Percentiles rank a stretch among this genome's conserved stretches.
phyloP scores from a whole-genome alignment of 2,888 invertebrate species.

The Cantharis rustica region DNA sequence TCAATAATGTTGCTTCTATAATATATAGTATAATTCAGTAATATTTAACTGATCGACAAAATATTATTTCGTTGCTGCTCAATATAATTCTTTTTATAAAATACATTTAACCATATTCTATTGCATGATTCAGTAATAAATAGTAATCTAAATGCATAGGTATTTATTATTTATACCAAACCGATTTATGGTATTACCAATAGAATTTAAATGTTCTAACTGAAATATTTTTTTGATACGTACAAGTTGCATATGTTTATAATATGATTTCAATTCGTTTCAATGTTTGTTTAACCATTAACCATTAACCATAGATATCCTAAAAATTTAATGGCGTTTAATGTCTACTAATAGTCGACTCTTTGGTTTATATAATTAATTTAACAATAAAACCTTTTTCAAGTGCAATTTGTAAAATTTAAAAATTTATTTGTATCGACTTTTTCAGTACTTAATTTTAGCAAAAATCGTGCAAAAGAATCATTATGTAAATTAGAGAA shows the following conservation, averaged over 20 bases:
- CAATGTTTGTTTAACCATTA: neutral
- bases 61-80: neutral
- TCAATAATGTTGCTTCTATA: neutral
- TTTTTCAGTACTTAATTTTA: neutral
- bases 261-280: neutral
- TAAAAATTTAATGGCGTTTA: neutral
- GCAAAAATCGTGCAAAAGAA: neutral
- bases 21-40: neutral
- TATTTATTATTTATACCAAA: neutral
- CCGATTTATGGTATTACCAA: neutral
- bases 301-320: too few species aligned
- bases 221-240: neutral
- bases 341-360: neutral
- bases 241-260: neutral
- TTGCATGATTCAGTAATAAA: neutral
- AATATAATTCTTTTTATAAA: neutral
- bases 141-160: neutral
- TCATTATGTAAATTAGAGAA: constrained; percentile 13
- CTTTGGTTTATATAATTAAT: neutral
- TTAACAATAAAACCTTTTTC: neutral
- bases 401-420: neutral
- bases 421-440: neutral
- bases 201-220: neutral
- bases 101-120: neutral
- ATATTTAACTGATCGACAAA: neutral